Evolutionary conservation across 2,113 vertebrate genomes (phyloP).

Genomic region (Ciconia maguari): DNA sequence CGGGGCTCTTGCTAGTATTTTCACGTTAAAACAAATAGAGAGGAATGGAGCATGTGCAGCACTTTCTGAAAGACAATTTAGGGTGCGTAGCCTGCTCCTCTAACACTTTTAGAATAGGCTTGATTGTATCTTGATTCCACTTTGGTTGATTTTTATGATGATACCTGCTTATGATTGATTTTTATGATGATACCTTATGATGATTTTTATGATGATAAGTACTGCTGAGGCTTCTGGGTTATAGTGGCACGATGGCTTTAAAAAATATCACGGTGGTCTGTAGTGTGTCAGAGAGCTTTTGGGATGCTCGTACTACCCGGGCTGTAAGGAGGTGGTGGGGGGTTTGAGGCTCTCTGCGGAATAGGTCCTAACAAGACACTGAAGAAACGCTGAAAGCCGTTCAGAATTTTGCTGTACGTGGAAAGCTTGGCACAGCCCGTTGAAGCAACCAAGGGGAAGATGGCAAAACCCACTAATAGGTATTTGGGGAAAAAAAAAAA

Average conservation of each 20-base stretch:
- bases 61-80: accelerated
- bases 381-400: background rate
- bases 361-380: accelerated
- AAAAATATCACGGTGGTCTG: accelerated
- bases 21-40: background rate
- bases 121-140: too few species aligned
- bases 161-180: accelerated
- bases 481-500: background rate
- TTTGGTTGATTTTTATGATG: background rate
- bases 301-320: accelerated
- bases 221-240: background rate
- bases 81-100: accelerated
- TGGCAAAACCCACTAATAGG: accelerated
- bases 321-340: background rate
- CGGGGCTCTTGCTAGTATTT: accelerated
- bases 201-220: too few species aligned
- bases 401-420: background rate
- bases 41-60: background rate
- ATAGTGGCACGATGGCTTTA: accelerated
- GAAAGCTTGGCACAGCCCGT: background rate
- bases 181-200: background rate
- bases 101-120: accelerated
- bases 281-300: accelerated
- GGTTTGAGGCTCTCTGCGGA: background rate
- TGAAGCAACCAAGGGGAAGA: too few species aligned